Evolutionary conservation across 1,140 invertebrate species (phyloP).

Genomic region (Planococcus citri): DNA sequence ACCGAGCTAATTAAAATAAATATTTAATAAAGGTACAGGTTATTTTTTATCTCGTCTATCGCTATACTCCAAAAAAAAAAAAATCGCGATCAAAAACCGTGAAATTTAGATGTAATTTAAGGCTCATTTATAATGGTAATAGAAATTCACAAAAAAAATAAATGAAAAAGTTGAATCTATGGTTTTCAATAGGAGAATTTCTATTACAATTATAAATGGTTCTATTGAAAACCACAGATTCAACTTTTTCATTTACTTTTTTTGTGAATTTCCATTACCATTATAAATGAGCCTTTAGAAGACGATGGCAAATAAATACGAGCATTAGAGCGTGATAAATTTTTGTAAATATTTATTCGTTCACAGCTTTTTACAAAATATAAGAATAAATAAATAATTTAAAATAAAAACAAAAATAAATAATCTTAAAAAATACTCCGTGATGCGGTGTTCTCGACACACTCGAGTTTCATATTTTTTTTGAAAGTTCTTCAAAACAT

Average conservation of each 20-base stretch:
- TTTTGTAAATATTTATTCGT: constrained; percentile 12
- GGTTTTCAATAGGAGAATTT: too few relatives aligned
- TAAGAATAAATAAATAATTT: constrained; percentile 15
- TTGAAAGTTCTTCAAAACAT: neutral
- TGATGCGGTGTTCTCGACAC: neutral
- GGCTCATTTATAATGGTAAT: too few relatives aligned
- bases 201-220: too few relatives aligned
- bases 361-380: constrained; percentile 17
- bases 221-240: too few relatives aligned
- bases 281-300: too few relatives aligned
- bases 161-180: too few relatives aligned
- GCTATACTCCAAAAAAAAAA: neutral
- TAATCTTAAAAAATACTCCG: constrained; percentile 11
- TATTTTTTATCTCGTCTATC: too few relatives aligned
- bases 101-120: neutral
- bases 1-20: neutral
- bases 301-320: neutral
- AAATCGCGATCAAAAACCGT: neutral
- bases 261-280: too few relatives aligned
- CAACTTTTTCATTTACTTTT: too few relatives aligned
- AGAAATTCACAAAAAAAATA: too few relatives aligned
- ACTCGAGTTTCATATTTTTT: neutral
- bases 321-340: neutral
- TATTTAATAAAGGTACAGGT: neutral
- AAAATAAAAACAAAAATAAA: constrained; percentile 13